A percentile compares a stretch with the other conserved stretches of the same genome.
Conservation (phyloP, 2,888 invertebrate genomes). For the Kryphioiulus occultus region DNA sequence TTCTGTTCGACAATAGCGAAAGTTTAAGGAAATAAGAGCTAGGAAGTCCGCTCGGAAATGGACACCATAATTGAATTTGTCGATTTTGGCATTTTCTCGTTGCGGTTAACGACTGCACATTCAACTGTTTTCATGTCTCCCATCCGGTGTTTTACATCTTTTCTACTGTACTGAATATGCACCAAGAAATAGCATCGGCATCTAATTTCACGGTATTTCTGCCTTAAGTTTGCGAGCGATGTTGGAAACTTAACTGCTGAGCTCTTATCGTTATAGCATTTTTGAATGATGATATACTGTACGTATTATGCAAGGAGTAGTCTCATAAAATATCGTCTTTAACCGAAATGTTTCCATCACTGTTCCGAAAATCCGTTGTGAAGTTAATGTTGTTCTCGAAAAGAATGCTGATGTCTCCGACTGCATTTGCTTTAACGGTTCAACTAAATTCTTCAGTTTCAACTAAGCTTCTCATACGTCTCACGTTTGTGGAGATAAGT, state of each 20-base stretch:
- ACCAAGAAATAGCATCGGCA: neutral
- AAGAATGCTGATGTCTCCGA: no score
- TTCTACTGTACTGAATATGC: neutral
- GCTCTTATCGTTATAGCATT: neutral
- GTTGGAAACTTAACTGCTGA: neutral
- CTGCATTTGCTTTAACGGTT: no score
- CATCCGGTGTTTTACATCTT: neutral
- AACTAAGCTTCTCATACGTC: neutral
- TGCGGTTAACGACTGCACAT: neutral
- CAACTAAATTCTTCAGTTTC: no score
- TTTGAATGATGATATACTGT: no score
- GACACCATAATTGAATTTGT: neutral
- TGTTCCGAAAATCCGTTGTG: no score
- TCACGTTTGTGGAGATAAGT: neutral
- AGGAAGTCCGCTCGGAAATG: neutral
- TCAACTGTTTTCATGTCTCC: neutral
- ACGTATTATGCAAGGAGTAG: no score
- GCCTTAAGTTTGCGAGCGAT: neutral
- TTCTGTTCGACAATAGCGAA: neutral
- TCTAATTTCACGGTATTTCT: neutral
- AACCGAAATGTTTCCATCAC: no score
- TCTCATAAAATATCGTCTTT: no score
- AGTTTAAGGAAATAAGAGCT: neutral
- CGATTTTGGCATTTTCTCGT: neutral
- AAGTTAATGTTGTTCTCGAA: no score